Evolutionary conservation across 2,113 vertebrate genomes (phyloP).

Genomic region (Plestiodon gilberti): DNA sequence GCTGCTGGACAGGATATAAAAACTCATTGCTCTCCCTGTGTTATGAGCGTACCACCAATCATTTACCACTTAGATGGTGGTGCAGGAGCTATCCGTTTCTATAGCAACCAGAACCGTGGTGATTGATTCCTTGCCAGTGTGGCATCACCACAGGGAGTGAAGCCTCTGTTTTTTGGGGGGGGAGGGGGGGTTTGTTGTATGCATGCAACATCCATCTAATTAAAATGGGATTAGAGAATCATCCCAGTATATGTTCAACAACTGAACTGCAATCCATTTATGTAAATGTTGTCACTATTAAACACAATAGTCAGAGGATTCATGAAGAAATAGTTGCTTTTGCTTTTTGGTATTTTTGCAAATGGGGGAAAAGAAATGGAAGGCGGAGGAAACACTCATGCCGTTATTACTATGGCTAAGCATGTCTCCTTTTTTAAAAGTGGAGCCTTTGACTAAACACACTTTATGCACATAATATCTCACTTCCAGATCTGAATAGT

Average conservation of each 20-base stretch:
- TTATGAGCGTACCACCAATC: slow-evolving; percentile 89
- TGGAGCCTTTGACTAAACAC: slow-evolving; percentile 30
- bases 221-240: slow-evolving; percentile 96
- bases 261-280: slow-evolving; percentile 86
- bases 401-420: slow-evolving; percentile 44
- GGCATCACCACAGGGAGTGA: slow-evolving; percentile 90
- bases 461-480: slow-evolving; percentile 23
- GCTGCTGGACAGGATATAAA: slow-evolving; percentile 86
- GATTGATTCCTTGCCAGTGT: slow-evolving; percentile 96
- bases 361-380: neutral
- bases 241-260: slow-evolving; percentile 88
- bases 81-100: slow-evolving; percentile 90
- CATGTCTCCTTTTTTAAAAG: slow-evolving; percentile 15
- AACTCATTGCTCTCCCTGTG: slow-evolving; percentile 84
- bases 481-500: slow-evolving; percentile 52
- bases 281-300: slow-evolving; percentile 88
- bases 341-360: slow-evolving; percentile 34
- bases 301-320: slow-evolving; percentile 71
- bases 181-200: slow-evolving; percentile 79
- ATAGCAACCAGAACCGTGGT: slow-evolving; percentile 87
- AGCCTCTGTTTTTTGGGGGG: slow-evolving; percentile 68
- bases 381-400: neutral
- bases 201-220: slow-evolving; percentile 93
- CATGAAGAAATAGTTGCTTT: slow-evolving; percentile 71
- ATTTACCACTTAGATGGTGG: slow-evolving; percentile 93